phyloP scores from a whole-genome alignment of 2,888 invertebrate species.

The Oscheius sp. region DNA sequence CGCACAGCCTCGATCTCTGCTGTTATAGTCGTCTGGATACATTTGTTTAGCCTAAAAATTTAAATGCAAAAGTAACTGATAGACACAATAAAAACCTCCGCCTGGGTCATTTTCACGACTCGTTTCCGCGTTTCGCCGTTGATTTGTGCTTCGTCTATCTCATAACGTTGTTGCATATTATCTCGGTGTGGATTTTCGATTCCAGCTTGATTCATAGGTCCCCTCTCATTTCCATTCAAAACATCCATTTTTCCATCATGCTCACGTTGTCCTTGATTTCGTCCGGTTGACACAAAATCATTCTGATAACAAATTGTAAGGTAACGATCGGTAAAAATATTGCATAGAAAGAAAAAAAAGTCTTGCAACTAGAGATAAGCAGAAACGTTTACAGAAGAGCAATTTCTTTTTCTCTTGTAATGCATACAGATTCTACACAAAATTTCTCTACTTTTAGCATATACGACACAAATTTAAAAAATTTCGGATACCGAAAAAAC shows the following conservation, averaged over 20 bases:
- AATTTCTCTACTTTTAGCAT: too few species aligned
- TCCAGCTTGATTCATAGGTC: not conserved
- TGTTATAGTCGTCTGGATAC: not conserved
- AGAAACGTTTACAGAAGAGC: too few species aligned
- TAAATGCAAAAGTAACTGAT: not conserved
- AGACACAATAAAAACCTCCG: not conserved
- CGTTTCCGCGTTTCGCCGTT: not conserved
- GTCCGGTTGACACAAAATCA: not conserved
- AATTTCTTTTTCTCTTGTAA: too few species aligned
- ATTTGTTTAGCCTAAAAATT: not conserved
- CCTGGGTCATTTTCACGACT: not conserved
- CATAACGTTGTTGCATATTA: not conserved
- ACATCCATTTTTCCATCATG: not conserved
- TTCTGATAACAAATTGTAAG: too few species aligned
- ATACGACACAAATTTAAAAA: too few species aligned
- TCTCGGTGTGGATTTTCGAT: not conserved
- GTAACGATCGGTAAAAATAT: too few species aligned
- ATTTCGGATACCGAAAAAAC: too few species aligned
- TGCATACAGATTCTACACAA: too few species aligned
- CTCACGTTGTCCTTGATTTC: constrained; percentile 2
- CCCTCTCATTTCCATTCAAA: not conserved
- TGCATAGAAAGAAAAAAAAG: too few species aligned
- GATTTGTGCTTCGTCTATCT: too few species aligned
- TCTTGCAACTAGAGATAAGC: too few species aligned
- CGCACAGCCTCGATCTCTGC: not conserved